Percentiles rank a stretch among this genome's conserved stretches.
Evolutionary conservation across 2,888 invertebrate genomes (phyloP).

Genomic region (Chloromyia formosa): DNA sequence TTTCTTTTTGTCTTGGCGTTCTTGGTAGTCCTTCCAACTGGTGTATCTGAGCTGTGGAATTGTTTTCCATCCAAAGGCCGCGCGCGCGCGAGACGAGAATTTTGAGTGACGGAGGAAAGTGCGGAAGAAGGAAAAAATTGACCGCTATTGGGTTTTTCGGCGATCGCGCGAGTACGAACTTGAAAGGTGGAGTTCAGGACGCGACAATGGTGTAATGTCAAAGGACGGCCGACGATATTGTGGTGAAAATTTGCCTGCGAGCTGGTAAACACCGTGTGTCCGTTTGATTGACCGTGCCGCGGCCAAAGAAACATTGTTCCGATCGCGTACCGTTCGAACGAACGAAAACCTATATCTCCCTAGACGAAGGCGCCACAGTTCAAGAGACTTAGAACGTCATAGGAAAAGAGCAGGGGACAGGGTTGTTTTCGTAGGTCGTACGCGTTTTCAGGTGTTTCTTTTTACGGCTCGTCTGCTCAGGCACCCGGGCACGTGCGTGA

Average conservation of each 20-base stretch:
- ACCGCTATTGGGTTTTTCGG: background rate
- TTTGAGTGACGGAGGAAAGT: too few relatives aligned
- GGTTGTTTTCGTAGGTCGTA: too few relatives aligned
- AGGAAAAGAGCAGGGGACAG: background rate
- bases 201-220: slow-evolving; percentile 23
- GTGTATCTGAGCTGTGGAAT: too few relatives aligned
- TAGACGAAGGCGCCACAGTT: background rate
- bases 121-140: background rate
- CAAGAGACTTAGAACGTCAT: background rate
- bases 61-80: too few relatives aligned
- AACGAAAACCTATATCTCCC: background rate
- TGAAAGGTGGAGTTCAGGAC: slow-evolving; percentile 26
- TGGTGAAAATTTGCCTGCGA: too few relatives aligned
- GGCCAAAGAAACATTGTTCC: too few relatives aligned
- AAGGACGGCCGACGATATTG: background rate
- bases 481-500: too few relatives aligned
- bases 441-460: too few relatives aligned
- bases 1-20: too few relatives aligned
- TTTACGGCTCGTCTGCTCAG: too few relatives aligned
- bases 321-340: background rate
- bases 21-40: too few relatives aligned
- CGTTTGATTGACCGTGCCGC: background rate
- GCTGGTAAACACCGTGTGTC: too few relatives aligned
- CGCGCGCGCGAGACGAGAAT: slow-evolving; percentile 16
- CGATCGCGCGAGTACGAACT: background rate